These are phyloP conservation scores for Siniperca undulata DNA, from an alignment of 2,797 vertebrate genomes.

Conservation along the genomic window DNA sequence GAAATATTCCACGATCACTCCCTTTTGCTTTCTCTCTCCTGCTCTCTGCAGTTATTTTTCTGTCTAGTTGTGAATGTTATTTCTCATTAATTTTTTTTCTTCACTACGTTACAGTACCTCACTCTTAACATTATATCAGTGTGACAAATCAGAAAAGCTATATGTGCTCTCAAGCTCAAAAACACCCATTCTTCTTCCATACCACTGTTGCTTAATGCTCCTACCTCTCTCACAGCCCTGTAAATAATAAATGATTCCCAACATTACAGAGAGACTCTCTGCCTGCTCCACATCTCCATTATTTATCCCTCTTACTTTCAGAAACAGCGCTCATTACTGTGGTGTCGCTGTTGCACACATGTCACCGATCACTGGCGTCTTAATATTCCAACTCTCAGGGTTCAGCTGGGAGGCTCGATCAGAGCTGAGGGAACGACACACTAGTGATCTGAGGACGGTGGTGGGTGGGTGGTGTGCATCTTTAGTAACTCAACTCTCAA, in stretches of 20 bases:
- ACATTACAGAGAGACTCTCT: conserved; percentile 67
- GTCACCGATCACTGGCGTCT: conserved; percentile 27
- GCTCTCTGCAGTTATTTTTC: conserved; percentile 52
- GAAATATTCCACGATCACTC: conserved; percentile 40
- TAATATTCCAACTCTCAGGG: conserved; percentile 46
- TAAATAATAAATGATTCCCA: conserved; percentile 83
- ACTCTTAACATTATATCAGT: conserved; percentile 48
- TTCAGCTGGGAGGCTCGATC: conserved; percentile 45
- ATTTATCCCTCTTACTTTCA: conserved; percentile 70
- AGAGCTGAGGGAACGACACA: conserved; percentile 20
- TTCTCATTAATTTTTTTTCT: conserved; percentile 40
- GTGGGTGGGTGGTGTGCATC: neutral
- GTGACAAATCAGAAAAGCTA: conserved; percentile 57
- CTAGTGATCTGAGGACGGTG: conserved; percentile 12
- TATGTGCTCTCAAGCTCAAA: conserved; percentile 49
- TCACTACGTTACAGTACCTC: conserved; percentile 11
- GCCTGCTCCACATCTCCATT: conserved; percentile 67
- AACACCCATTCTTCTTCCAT: conserved; percentile 58
- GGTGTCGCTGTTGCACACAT: conserved; percentile 31
- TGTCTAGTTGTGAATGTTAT: conserved; percentile 40
- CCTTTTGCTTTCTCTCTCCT: neutral
- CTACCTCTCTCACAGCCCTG: conserved; percentile 64
- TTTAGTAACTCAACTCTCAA: no score
- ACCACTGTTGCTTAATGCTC: conserved; percentile 60
- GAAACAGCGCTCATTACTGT: conserved; percentile 69